Evolutionary conservation across 92 coral and sea anemone species (phyloP), one percentile per base, ranked within the genome.

Genomic region (Epizoanthus illoricatus): DNA sequence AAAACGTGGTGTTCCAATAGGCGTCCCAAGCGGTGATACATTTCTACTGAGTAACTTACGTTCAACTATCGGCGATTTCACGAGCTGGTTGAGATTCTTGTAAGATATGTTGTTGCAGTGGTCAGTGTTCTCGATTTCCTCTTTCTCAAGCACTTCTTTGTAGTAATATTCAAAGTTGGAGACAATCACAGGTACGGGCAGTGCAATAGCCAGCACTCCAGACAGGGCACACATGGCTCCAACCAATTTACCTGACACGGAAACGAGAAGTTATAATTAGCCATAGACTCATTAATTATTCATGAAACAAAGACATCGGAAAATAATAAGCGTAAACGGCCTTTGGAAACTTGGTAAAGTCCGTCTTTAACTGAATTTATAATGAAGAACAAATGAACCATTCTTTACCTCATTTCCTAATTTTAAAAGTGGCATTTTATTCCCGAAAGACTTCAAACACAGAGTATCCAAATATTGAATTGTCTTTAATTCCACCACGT

Each of bases 151-250:
- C 28, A 91, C 99, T 76, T 88, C 94, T 68, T 96, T 97, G 88
- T 97, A 97, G 89, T 91, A 97, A 80, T 90, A 94, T 41, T 97
- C 99, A 63, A 97, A 97, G 88, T 97, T 97, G 36, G 96, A 91
- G 63, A 97, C 99, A 41, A 97, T 97, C 21, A 97, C 99, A 1
- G 99, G 99, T 1, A 97, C 99, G 0, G 99, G 99, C 1, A 97
- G 84, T n/a, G 99, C 99, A 3, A 97, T 94, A 18, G 99, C 99
- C 10, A 97, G 81, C 19, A 97, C 98, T 0, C 99, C 99, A 2
- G 99, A 94, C 24, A 97, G 76, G 4, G 97, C 99, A 23, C 99
- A 97, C 82, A 97, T 68, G 0, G 98, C 92, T 28, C 99, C 99
- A 0, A 97, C 91, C 41, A 91, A 73, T 89, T 85, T 93, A 89